phyloP scores from a whole-genome alignment of 2,888 invertebrate species.

The Protophormia terraenovae region DNA sequence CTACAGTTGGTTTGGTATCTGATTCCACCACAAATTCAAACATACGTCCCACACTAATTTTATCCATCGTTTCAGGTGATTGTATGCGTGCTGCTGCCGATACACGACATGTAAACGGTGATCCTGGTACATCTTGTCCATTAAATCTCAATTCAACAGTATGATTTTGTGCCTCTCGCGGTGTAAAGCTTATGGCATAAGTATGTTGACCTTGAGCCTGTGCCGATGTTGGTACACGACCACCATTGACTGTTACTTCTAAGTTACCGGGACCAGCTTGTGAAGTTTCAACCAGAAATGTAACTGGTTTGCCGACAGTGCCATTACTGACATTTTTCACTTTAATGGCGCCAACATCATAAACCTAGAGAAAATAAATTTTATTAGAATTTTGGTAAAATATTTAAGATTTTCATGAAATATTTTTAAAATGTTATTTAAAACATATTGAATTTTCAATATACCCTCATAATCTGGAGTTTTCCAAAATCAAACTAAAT shows the following conservation, averaged over 20 bases:
- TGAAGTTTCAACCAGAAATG: slow-evolving; percentile 97
- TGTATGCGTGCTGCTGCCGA: slow-evolving; percentile 92
- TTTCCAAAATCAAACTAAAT: too few species aligned
- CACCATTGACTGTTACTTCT: slow-evolving; percentile 99
- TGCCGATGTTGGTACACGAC: slow-evolving; percentile 97
- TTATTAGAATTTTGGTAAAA: too few species aligned
- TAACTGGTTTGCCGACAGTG: slow-evolving; percentile 94
- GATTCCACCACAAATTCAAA: slow-evolving; percentile 94
- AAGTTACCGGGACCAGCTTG: slow-evolving; percentile 99
- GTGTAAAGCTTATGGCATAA: slow-evolving; percentile 98
- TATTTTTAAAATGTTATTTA: too few species aligned
- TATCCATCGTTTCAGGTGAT: slow-evolving; percentile 92
- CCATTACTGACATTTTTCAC: slow-evolving; percentile 95
- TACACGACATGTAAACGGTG: slow-evolving; percentile 82
- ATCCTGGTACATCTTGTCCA: slow-evolving; percentile 95
- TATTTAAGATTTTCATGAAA: too few species aligned
- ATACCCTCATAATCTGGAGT: too few species aligned
- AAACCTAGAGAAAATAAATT: slow-evolving; percentile 85
- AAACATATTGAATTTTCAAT: too few species aligned
- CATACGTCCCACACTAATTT: slow-evolving; percentile 92
- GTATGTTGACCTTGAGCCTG: slow-evolving; percentile 98
- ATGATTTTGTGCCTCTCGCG: slow-evolving; percentile 94
- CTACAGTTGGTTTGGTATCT: slow-evolving; percentile 90
- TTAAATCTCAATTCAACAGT: slow-evolving; percentile 98
- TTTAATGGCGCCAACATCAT: slow-evolving; percentile 96